Percentiles rank a stretch among this genome's conserved stretches.
phyloP scores from a whole-genome alignment of 2,888 invertebrate species.

The Hyposoter dolosus region DNA sequence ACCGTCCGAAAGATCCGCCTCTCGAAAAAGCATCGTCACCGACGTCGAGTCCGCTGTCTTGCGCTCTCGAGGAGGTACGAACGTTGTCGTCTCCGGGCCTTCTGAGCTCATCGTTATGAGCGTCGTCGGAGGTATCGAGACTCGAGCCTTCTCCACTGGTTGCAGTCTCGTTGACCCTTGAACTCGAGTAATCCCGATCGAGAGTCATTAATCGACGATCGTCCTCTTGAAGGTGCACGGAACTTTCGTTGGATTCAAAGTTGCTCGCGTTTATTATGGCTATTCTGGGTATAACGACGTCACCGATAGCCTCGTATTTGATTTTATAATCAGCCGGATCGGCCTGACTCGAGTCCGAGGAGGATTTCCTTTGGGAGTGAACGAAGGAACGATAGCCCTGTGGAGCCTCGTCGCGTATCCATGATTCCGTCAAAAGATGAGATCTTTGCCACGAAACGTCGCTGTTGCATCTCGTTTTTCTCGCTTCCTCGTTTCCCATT shows the following conservation, averaged over 20 bases:
- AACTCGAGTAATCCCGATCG: conserved; percentile 54
- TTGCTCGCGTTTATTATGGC: conserved; percentile 83
- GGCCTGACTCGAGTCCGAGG: conserved; percentile 69
- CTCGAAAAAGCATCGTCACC: conserved; percentile 67
- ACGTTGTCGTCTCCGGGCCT: conserved; percentile 73
- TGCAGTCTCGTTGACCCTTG: conserved; percentile 76
- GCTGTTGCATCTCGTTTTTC: conserved; percentile 79
- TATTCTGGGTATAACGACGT: conserved; percentile 81
- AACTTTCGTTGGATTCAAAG: conserved; percentile 82
- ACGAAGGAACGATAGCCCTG: conserved; percentile 77
- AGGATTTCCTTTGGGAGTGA: conserved; percentile 68
- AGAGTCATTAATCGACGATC: conserved; percentile 34
- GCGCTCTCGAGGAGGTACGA: conserved; percentile 61
- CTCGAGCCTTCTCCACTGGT: conserved; percentile 79
- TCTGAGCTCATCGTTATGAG: conserved; percentile 72
- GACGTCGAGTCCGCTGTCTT: conserved; percentile 70
- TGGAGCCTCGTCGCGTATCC: conserved; percentile 77
- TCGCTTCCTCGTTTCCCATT: conserved; percentile 72
- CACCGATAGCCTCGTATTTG: conserved; percentile 39
- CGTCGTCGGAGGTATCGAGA: conserved; percentile 77
- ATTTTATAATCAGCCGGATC: conserved; percentile 30
- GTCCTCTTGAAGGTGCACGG: conserved; percentile 78
- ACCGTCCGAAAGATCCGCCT: conserved; percentile 65
- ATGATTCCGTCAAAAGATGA: conserved; percentile 77
- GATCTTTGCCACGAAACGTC: conserved; percentile 82